Percentiles rank a stretch among this genome's conserved stretches.
Conservation (phyloP, 1,140 invertebrate genomes). For the Drosophila micromelanica region DNA sequence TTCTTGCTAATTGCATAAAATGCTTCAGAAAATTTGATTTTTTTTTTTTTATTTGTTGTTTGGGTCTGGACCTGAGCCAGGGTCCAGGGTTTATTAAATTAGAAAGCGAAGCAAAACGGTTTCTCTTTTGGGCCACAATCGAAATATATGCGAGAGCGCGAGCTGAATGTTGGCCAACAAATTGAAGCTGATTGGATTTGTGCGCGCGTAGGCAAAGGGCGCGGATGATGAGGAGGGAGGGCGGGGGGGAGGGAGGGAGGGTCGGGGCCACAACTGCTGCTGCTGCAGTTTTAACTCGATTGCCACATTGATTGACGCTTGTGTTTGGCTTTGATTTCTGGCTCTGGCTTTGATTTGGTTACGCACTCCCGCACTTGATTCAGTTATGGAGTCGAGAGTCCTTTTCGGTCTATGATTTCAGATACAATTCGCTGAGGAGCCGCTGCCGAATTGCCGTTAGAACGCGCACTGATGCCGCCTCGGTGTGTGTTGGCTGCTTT, state of each 20-base stretch:
- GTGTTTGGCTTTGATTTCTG: conserved; percentile 17
- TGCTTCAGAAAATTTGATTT: conserved; percentile 27
- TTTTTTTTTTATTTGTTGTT: conserved; percentile 8
- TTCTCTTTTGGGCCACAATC: conserved; percentile 19
- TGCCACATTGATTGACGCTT: conserved; percentile 46
- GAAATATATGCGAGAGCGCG: conserved; percentile 4
- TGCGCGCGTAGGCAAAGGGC: neutral
- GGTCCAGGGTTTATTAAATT: conserved; percentile 27
- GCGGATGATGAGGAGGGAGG: no score
- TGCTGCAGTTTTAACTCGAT: conserved; percentile 45
- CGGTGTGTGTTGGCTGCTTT: conserved; percentile 16
- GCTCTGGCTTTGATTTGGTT: conserved; percentile 39
- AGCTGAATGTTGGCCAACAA: conserved; percentile 14
- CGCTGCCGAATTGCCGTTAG: conserved; percentile 10
- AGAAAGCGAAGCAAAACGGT: conserved; percentile 33
- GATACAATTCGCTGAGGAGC: neutral
- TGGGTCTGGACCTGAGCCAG: no score
- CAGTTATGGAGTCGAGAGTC: neutral
- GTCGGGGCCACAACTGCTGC: neutral
- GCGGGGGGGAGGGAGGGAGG: no score
- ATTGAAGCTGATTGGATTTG: conserved; percentile 24
- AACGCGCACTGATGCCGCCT: conserved; percentile 25
- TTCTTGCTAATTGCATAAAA: conserved; percentile 56
- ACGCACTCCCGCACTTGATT: conserved; percentile 40
- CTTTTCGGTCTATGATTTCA: neutral